Conservation (phyloP, 1,140 invertebrate species). For the Temnothorax nylanderi region DNA sequence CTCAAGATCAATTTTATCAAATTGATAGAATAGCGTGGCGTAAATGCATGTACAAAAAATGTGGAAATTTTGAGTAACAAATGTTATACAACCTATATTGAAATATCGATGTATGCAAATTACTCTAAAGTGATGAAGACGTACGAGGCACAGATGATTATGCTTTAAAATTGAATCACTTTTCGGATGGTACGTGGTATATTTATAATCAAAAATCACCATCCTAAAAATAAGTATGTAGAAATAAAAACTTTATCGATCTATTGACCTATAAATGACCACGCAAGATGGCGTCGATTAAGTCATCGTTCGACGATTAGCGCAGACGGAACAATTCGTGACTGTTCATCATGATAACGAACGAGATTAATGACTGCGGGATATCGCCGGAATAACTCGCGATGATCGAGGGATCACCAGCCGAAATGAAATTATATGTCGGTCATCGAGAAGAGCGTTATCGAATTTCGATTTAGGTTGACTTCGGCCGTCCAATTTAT, state of each 20-base stretch:
- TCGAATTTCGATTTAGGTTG: slow-evolving; percentile 33
- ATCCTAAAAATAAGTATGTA: background rate
- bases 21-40: background rate
- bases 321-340: background rate
- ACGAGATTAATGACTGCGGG: slow-evolving; percentile 40
- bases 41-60: background rate
- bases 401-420: slow-evolving; percentile 39
- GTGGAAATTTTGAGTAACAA: background rate
- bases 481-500: slow-evolving; percentile 40
- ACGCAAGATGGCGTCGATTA: background rate
- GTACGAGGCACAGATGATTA: background rate
- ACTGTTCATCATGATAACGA: slow-evolving; percentile 45
- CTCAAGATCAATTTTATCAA: background rate
- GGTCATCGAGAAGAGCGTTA: slow-evolving; percentile 19
- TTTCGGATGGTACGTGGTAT: background rate
- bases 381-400: slow-evolving; percentile 23
- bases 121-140: background rate
- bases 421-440: slow-evolving; percentile 32
- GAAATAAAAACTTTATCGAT: background rate
- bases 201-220: background rate
- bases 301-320: background rate
- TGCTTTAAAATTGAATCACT: background rate
- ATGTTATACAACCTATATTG: background rate
- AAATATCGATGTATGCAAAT: slow-evolving; percentile 26
- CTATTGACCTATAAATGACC: background rate